Conservation (phyloP, 2,797 vertebrate species). For the Danio kyathit region DNA sequence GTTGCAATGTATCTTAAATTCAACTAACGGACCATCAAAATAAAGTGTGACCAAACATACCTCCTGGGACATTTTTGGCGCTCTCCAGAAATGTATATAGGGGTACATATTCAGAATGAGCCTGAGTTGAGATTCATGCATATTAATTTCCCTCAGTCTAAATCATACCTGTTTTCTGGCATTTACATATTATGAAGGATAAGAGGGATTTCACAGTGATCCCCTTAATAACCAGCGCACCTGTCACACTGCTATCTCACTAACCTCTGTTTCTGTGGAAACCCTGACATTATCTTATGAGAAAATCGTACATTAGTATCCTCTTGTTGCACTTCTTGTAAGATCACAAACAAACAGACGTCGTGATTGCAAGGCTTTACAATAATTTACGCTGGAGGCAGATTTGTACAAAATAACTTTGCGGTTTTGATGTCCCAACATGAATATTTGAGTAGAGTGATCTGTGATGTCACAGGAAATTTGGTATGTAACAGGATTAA, state of each 20-base stretch:
- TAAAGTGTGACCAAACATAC: no score
- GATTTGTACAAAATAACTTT: neutral
- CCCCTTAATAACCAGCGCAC: neutral
- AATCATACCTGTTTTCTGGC: neutral
- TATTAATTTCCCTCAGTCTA: neutral
- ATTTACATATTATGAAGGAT: slow-evolving; percentile 18
- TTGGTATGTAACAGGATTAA: slow-evolving; percentile 61
- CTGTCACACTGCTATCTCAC: neutral
- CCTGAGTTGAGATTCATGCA: neutral
- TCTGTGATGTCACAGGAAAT: slow-evolving; percentile 58
- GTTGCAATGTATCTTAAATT: no score
- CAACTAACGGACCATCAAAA: no score
- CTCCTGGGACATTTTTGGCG: no score
- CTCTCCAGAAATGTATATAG: no score
- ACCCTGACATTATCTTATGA: slow-evolving; percentile 23
- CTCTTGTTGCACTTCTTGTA: slow-evolving; percentile 21
- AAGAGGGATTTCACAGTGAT: slow-evolving; percentile 9
- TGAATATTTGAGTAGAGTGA: slow-evolving; percentile 55
- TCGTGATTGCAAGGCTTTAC: slow-evolving; percentile 37
- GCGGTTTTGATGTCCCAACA: slow-evolving; percentile 49
- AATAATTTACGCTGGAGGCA: neutral
- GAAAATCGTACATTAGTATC: slow-evolving; percentile 42
- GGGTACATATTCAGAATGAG: no score
- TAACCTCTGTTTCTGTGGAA: slow-evolving; percentile 30
- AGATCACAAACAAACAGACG: slow-evolving; percentile 41